A percentile compares a stretch with the other conserved stretches of the same genome.
Evolutionary conservation across 2,797 vertebrate genomes (phyloP).

Genomic region (Dendrocincla tyrannina): DNA sequence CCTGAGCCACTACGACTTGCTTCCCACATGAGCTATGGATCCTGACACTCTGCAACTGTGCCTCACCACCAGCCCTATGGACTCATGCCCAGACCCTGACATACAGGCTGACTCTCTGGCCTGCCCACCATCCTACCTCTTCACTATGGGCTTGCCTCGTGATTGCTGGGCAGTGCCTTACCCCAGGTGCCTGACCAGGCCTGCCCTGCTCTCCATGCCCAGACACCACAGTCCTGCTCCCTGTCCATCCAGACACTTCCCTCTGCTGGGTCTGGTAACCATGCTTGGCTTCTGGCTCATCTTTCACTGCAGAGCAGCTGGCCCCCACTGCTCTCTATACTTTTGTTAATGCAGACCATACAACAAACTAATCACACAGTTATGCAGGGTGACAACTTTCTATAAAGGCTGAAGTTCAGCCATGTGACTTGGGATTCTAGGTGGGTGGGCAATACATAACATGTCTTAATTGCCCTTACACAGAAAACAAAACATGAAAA

Average conservation of each 20-base stretch:
- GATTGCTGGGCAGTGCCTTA: not conserved
- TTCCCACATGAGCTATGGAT: not conserved
- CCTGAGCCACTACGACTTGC: not conserved
- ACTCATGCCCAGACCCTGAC: not conserved
- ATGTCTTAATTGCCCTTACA: not conserved
- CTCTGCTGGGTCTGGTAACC: not conserved
- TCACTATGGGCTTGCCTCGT: not conserved
- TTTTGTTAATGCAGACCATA: not conserved
- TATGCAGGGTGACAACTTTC: not conserved
- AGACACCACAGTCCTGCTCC: not conserved
- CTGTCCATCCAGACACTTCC: not conserved
- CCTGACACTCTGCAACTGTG: not conserved
- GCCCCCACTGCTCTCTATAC: not conserved
- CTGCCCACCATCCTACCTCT: not conserved
- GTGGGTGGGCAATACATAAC: accelerated
- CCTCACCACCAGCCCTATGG: not conserved
- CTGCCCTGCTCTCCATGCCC: not conserved
- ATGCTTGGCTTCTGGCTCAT: not conserved
- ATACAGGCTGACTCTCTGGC: not conserved
- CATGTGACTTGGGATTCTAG: not conserved
- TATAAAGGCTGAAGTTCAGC: not conserved
- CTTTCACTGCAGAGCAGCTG: not conserved
- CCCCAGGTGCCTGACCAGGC: not conserved
- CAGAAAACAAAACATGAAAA: not conserved
- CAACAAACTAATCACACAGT: not conserved